Base-by-base conservation (phyloP, 2,888 invertebrate genomes). In the Hecatera dysodea region DNA sequence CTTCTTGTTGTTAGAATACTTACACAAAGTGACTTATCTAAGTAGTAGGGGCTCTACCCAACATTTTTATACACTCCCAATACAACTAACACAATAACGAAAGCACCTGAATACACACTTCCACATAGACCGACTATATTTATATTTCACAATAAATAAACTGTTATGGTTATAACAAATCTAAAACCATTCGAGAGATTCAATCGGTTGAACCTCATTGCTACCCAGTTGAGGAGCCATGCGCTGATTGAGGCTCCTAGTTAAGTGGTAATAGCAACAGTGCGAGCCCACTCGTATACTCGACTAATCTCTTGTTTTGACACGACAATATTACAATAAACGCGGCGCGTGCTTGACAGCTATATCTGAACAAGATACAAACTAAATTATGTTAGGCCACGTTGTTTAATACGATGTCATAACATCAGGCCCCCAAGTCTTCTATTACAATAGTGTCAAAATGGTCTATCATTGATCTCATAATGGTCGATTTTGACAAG, bases 231-330 rank as follows among this genome's bases (percentile, higher is more conserved):
- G 8, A n/a, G 29, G 12, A 11, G 24, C 33, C 22, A n/a, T 9
- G 19, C 19, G 8, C 15, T 19, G 27, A 27, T 29, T 6, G 27
- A 48, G 59, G 22, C 68, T 60, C 65, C 78, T 69, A 55, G 27
- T 48, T 22, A 73, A 68, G 59, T 69, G 55, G 42, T 63, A 27
- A 46, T 59, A 66, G 79, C 79, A 74, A 66, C 12, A 4, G 50
- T 24, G 24, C n/a, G 55, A 61, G 39, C 64, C 55, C 52, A 65
- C 36, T 53, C 6, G 59, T 53, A 17, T 3, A 44, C 46, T 22
- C 50, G n/a, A 1, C 24, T 44, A 53, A 64, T 64, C n/a, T 52
- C 56, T 55, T 72, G 65, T 72, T 72, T 59, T 57, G 68, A 73
- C 73, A 68, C 27, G 44, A 61, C 48, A 69, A 15, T 56, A 67